Evolutionary conservation across 1,140 invertebrate genomes (phyloP), one percentile per base, ranked within the genome.

Genomic region (Musca domestica): DNA sequence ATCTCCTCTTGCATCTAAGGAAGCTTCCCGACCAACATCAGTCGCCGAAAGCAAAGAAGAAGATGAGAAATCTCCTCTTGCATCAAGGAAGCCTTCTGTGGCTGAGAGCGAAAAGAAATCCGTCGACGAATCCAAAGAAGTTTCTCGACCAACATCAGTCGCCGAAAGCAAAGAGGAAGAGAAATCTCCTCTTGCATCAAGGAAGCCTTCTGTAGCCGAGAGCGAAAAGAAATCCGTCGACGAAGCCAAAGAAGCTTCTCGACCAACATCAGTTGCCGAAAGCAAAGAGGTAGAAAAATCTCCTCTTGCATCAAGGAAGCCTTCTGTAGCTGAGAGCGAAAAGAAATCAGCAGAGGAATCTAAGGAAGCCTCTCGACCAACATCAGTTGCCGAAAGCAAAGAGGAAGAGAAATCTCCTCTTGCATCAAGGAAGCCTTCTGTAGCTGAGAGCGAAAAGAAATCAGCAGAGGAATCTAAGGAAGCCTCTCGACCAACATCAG

Each of bases 11-110:
- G 48, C 52, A 1, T 69, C 68, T 0, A 69, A 71, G 14, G 71
- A 72, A 63, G 30, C n/a, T 20, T 73, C 74, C 1, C 34, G 74
- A 7, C 74, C 74, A 1, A 67, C 12, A 3, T 77, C 76, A 1
- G 41, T 65, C 12, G 66, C 69, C 0, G 64, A 69, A 17, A 69
- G 58, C 12, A 68, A 70, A 0, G 70, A 68, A 17, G n/a, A 19
- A 9, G 67, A 64, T n/a, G 54, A 68, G 5, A 64, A 63, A 48
- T 51, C 67, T 12, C 49, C 64, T 6, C n/a, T 25, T 25, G 22
- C 7, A 49, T 66, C 64, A 1, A 66, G 48, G 25, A 22, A 56
- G 9, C 25, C 14, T 46, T 58, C 56, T 3, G 34, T 20, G 5
- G 9, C 34, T 7, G 47, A 15, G 15, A n/a, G 15, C 2, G 47